phyloP scores from a whole-genome alignment of 2,113 vertebrate genomes.

The Myodes glareolus region DNA sequence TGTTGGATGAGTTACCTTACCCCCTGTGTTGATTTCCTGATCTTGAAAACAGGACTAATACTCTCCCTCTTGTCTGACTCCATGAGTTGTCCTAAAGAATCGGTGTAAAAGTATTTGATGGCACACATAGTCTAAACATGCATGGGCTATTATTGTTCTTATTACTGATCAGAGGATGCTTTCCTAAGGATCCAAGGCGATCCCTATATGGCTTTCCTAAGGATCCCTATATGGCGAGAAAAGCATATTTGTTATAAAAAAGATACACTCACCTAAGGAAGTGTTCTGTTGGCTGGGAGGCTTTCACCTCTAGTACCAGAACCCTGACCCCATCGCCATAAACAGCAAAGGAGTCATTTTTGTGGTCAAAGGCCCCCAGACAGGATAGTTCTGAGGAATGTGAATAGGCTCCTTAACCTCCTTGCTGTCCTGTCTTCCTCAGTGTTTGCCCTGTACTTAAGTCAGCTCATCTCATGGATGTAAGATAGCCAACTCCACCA shows the following conservation, averaged over 20 bases:
- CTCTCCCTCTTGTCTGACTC: background rate
- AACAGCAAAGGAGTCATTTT: background rate
- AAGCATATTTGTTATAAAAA: slow-evolving; percentile 1
- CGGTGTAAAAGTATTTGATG: background rate
- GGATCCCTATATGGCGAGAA: background rate
- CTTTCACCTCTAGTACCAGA: background rate
- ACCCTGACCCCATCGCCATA: background rate
- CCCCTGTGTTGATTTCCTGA: slow-evolving; percentile 34
- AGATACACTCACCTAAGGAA: background rate
- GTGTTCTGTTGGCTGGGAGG: background rate
- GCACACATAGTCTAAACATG: background rate
- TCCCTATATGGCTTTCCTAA: background rate
- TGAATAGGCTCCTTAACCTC: background rate
- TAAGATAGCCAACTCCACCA: background rate
- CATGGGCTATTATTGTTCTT: background rate
- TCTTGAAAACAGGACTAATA: background rate
- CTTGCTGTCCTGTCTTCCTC: background rate
- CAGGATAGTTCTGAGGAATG: background rate
- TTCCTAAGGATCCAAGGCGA: background rate
- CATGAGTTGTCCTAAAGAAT: background rate
- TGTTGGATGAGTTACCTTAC: background rate
- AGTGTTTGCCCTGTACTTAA: background rate
- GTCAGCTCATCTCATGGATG: background rate
- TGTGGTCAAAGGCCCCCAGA: background rate
- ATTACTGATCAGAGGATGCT: background rate